Evolutionary conservation across 2,888 invertebrate species (phyloP).

Genomic region (Clunio marinus): DNA sequence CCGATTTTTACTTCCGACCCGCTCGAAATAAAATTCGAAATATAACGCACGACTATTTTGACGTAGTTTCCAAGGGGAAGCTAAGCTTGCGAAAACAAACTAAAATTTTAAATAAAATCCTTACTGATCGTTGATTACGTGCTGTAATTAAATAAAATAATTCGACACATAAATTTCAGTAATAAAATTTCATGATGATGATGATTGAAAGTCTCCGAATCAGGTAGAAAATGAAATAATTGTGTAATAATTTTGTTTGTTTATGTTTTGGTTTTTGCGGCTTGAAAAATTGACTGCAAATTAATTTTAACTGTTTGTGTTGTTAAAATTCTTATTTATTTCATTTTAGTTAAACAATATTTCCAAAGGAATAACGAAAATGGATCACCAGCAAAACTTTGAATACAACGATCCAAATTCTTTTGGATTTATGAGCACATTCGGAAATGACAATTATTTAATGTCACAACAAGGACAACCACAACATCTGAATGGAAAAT

Average conservation of each 20-base stretch:
- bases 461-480: not conserved
- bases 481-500: not conserved
- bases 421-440: not conserved
- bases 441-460: not conserved
- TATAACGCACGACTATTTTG: too few species aligned
- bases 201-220: not conserved
- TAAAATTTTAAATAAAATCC: too few species aligned
- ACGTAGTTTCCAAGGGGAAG: too few species aligned
- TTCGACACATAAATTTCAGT: too few species aligned
- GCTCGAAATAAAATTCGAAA: too few species aligned
- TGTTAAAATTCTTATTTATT: not conserved
- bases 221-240: not conserved
- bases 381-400: conserved; percentile 20
- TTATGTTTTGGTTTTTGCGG: not conserved
- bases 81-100: too few species aligned
- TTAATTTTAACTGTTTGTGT: not conserved
- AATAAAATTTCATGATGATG: too few species aligned
- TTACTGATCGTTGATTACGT: too few species aligned
- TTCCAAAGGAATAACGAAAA: not conserved
- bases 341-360: not conserved
- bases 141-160: too few species aligned
- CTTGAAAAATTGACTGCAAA: not conserved
- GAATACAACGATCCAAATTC: not conserved
- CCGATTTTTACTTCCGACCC: too few species aligned
- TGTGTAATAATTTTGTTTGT: not conserved